Evolutionary conservation across 2,113 vertebrate species (phyloP).

Genomic region (Menidia beryllina): DNA sequence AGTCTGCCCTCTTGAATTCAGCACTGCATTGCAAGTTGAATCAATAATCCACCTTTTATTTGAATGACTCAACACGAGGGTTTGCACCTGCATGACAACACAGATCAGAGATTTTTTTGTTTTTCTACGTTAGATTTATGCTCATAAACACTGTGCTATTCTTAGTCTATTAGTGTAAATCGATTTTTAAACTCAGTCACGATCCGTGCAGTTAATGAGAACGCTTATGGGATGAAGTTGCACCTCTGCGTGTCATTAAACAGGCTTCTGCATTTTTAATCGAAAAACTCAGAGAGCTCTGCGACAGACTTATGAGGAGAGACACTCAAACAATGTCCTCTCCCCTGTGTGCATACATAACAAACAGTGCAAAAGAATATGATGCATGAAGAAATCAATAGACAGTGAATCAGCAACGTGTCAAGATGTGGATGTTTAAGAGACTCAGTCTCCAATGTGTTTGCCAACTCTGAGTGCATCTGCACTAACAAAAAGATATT

Average conservation of each 20-base stretch:
- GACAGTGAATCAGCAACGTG: constrained; percentile 60
- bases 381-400: constrained; percentile 60
- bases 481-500: constrained; percentile 63
- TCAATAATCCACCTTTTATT: constrained; percentile 43
- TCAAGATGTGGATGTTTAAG: constrained; percentile 63
- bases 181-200: constrained; percentile 42
- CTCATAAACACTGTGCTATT: constrained; percentile 53
- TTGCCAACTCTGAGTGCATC: constrained; percentile 63
- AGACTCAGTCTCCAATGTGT: constrained; percentile 66
- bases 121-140: constrained; percentile 45
- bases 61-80: constrained; percentile 52
- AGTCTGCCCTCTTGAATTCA: constrained; percentile 27
- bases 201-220: constrained; percentile 41
- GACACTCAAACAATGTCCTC: constrained; percentile 26
- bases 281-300: constrained; percentile 1
- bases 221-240: constrained; percentile 23
- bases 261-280: constrained; percentile 26
- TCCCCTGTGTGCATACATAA: constrained; percentile 15
- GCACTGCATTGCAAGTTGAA: constrained; percentile 34
- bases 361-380: constrained; percentile 49
- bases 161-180: constrained; percentile 49
- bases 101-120: constrained; percentile 40
- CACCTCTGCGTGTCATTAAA: constrained; percentile 38
- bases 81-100: constrained; percentile 57
- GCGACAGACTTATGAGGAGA: constrained; percentile 24